These are phyloP conservation scores for Gastracanthus pulcherrimus DNA, from an alignment of 2,888 invertebrate species.

Conservation along the genomic window DNA sequence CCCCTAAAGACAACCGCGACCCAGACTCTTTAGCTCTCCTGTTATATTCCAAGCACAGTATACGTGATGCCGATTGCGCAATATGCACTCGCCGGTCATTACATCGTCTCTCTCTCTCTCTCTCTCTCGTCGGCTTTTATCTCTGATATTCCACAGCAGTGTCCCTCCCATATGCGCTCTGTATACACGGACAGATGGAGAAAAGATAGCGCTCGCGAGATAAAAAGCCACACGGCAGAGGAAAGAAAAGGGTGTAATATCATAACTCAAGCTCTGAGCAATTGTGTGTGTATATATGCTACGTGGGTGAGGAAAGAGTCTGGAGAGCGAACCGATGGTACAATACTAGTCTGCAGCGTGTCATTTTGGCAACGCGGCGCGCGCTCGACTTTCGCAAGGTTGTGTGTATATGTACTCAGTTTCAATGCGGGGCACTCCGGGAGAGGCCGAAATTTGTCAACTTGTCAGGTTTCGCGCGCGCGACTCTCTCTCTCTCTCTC, in stretches of 20 bases:
- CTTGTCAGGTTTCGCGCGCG: conserved; percentile 1
- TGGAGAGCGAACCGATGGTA: too few species aligned
- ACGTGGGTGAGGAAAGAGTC: too few species aligned
- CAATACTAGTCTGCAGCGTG: too few species aligned
- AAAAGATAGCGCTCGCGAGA: conserved; percentile 14
- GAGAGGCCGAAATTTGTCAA: conserved; percentile 15
- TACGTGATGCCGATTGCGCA: conserved; percentile 20
- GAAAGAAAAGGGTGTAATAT: neutral
- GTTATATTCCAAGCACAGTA: neutral
- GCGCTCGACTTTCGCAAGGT: conserved; percentile 33
- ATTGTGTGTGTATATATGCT: conserved; percentile 1
- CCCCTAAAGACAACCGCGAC: neutral
- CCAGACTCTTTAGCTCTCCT: neutral
- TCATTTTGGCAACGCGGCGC: conserved; percentile 1
- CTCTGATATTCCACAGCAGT: too few species aligned
- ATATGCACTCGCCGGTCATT: conserved; percentile 43
- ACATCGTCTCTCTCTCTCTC: conserved; percentile 28
- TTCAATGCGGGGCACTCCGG: too few species aligned
- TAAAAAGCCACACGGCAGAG: neutral
- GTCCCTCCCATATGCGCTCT: too few species aligned
- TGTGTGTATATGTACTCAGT: too few species aligned
- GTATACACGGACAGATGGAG: conserved; percentile 24
- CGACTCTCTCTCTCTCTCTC: neutral
- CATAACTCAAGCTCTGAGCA: neutral
- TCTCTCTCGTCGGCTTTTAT: neutral